Base-by-base conservation (phyloP, 2,797 vertebrate species). In the Choloepus didactylus region DNA sequence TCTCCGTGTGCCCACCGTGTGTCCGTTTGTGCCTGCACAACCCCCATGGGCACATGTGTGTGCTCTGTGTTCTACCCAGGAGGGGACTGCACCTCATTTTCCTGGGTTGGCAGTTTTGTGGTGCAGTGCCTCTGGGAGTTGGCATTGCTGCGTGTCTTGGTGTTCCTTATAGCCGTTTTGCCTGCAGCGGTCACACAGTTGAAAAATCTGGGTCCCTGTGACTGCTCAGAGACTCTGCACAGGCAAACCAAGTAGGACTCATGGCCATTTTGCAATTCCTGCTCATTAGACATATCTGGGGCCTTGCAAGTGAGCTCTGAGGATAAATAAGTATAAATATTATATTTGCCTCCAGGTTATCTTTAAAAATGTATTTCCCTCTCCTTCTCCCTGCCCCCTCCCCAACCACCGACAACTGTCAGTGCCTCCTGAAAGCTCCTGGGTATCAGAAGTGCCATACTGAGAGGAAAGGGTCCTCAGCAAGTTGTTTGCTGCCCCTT, bases 271-370 rank as follows among this genome's bases (percentile, higher is more conserved):
- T 98, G 98, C 98, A 98, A 98, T 98, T 98, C 98, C 97, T 98
- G 98, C 98, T 99, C 98, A 99, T 99, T 99, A 98, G 98, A 98
- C 98, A 98, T 98, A 98, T 98, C 98, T 98, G 98, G 98, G 98
- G 98, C 98, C 98, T 98, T 98, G 98, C 92, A 97, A 98, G 98
- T 97, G 98, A 98, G 98, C 98, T 98, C 98, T 98, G 98, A 98
- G 98, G 98, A 98, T 98, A 98, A 98, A 98, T 98, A 98, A 98
- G 98, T 98, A 99, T 99, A 99, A 99, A 99, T 99, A 99, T 99
- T 99, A 98, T 98, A 99, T 99, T 98, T 98, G 98, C 98, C 98
- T 98, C 97, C 98, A 98, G 98, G 98, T 98, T 98, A 98, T 99
- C 98, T 99, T 99, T 99, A 99, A 99, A 99, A 99, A 99, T 99